phyloP scores from a whole-genome alignment of 2,888 invertebrate species.

The Agrotis clavis region DNA sequence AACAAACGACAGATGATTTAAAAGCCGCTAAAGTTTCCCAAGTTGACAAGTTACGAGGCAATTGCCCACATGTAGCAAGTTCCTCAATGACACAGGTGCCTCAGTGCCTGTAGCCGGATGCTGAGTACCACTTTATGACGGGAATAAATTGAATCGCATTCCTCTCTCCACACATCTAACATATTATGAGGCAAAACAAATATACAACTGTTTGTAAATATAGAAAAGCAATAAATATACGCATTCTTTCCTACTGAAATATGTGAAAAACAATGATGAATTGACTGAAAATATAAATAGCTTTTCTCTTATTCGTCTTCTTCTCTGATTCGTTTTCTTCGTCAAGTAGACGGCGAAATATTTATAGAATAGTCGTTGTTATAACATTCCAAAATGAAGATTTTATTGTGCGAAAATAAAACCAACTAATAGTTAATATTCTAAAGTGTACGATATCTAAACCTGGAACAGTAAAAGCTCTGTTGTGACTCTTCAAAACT shows the following conservation, averaged over 20 bases:
- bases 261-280: neutral
- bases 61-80: neutral
- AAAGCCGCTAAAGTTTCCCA: neutral
- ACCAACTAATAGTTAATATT: neutral
- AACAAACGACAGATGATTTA: conserved; percentile 14
- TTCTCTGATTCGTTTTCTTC: neutral
- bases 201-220: conserved; percentile 9
- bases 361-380: neutral
- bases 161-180: conserved; percentile 13
- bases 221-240: neutral
- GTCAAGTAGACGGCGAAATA: neutral
- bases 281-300: neutral
- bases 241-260: neutral
- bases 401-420: neutral
- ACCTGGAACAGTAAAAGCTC: too few relatives aligned
- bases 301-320: neutral
- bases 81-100: neutral
- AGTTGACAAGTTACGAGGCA: conserved; percentile 21
- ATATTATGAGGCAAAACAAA: conserved; percentile 10
- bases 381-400: neutral
- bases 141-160: conserved; percentile 49
- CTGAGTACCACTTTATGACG: conserved; percentile 27
- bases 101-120: conserved; percentile 26
- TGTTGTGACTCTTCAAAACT: too few relatives aligned
- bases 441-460: too few relatives aligned